Base-by-base conservation (phyloP, 2,113 vertebrate genomes). In the Elephantulus edwardii region DNA sequence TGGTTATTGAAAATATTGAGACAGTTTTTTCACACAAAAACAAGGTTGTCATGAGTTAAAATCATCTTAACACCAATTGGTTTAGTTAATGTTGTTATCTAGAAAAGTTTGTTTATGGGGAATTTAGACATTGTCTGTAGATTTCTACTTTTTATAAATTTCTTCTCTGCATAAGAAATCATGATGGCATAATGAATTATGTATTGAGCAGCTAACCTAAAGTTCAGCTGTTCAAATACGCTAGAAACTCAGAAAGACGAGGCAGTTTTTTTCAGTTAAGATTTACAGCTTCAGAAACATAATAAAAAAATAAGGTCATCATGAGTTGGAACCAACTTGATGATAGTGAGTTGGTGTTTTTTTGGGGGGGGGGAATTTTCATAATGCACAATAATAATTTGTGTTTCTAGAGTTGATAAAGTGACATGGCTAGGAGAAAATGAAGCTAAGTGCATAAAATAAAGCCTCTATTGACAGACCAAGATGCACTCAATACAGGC, bases 111-210 rank as follows among this genome's bases (percentile, higher is more conserved):
- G 11, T 22, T 72, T 28, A 35, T 14, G 38, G 33, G 54, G 56
- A 7, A 54, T 44, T 40, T 12, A 74, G 56, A 62, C 16, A 19
- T 38, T 50, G 46, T 48, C 16, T 8, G 26, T 38, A 30, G 38
- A 3, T 46, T 60, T 54, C 20, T 8, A 35, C 44, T 52, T 64
- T 35, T 80, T 26, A n/a, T 24, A 14, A 52, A 44, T 22, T 44
- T 10, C 22, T 17, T 62, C 9, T 12, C 3, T 8, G 6, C 44
- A 0, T 7, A 8, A 52, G n/a, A n/a, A n/a, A n/a, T n/a, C n/a
- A n/a, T n/a, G n/a, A n/a, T n/a, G n/a, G n/a, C n/a, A n/a, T n/a
- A n/a, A n/a, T n/a, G n/a, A n/a, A n/a, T n/a, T n/a, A n/a, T n/a
- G n/a, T n/a, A n/a, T n/a, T n/a, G n/a, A n/a, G n/a, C n/a, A n/a